Conservation (phyloP, 2,797 vertebrate species). For the Brachymystax lenok region DNA sequence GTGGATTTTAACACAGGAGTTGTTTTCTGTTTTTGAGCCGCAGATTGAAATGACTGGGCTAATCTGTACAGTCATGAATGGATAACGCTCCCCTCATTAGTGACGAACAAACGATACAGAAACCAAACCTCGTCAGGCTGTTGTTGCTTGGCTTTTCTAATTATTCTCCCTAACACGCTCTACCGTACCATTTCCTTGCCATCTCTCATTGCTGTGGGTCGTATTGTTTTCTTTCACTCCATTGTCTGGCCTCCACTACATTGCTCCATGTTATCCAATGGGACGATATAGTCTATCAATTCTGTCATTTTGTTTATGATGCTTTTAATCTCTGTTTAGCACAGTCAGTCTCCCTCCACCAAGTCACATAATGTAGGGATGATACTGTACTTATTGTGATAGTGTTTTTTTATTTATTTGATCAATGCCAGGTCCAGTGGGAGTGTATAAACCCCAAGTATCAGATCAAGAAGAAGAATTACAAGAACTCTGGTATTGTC, state of each 20-base stretch:
- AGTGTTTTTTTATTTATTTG: background rate
- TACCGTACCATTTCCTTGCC: conserved; percentile 12
- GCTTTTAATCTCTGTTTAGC: background rate
- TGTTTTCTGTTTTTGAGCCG: background rate
- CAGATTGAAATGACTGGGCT: conserved; percentile 1
- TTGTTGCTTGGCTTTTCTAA: conserved; percentile 27
- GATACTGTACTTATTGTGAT: background rate
- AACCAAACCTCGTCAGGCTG: conserved; percentile 35
- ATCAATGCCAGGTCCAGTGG: conserved; percentile 81
- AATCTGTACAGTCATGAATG: conserved; percentile 18
- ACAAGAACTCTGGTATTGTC: conserved; percentile 96
- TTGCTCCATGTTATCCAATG: conserved; percentile 11
- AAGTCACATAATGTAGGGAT: background rate
- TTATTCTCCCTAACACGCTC: conserved; percentile 28
- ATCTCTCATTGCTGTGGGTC: conserved; percentile 25
- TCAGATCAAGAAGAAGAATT: conserved; percentile 96
- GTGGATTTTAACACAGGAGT: background rate
- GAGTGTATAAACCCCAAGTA: conserved; percentile 97
- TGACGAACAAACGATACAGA: conserved; percentile 20
- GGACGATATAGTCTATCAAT: conserved; percentile 15
- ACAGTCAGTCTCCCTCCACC: background rate
- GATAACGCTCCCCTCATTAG: conserved; percentile 14
- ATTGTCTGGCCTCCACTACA: conserved; percentile 20
- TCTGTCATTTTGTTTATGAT: conserved; percentile 4
- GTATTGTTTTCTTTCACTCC: conserved; percentile 21